Evolutionary conservation across 2,888 invertebrate genomes (phyloP).

Genomic region (Lasioglossum marginatum): DNA sequence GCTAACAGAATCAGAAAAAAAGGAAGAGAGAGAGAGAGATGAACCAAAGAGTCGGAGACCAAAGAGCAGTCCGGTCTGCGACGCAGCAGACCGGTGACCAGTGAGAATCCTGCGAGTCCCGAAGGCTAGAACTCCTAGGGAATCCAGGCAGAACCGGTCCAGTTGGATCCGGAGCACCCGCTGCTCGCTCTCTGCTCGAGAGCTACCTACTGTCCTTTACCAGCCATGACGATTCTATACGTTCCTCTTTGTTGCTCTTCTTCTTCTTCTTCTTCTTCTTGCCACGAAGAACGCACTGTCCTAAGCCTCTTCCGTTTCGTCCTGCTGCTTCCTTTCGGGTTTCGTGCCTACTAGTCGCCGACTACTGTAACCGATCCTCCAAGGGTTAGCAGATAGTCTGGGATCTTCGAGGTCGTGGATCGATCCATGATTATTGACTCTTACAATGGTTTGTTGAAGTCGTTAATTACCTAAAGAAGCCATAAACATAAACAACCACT

Average conservation of each 20-base stretch:
- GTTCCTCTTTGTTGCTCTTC: neutral
- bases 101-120: slow-evolving; percentile 71
- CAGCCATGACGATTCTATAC: slow-evolving; percentile 43
- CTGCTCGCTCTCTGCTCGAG: slow-evolving; percentile 65
- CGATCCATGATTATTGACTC: neutral
- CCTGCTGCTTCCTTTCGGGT: slow-evolving; percentile 6
- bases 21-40: slow-evolving; percentile 26
- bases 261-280: neutral
- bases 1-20: neutral
- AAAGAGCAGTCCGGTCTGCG: slow-evolving; percentile 66
- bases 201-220: slow-evolving; percentile 68
- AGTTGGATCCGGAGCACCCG: slow-evolving; percentile 82
- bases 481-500: neutral
- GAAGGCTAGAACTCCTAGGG: slow-evolving; percentile 83
- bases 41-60: slow-evolving; percentile 25
- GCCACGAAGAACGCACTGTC: slow-evolving; percentile 2
- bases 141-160: slow-evolving; percentile 83
- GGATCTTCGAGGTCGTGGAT: neutral
- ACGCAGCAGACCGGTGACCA: slow-evolving; percentile 65
- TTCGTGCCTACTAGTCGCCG: neutral
- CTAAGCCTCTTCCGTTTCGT: slow-evolving; percentile 44
- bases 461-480: neutral
- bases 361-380: neutral
- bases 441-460: neutral
- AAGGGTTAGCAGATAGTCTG: neutral